phyloP scores from a whole-genome alignment of 2,888 invertebrate genomes.

The Xestia ashworthii region DNA sequence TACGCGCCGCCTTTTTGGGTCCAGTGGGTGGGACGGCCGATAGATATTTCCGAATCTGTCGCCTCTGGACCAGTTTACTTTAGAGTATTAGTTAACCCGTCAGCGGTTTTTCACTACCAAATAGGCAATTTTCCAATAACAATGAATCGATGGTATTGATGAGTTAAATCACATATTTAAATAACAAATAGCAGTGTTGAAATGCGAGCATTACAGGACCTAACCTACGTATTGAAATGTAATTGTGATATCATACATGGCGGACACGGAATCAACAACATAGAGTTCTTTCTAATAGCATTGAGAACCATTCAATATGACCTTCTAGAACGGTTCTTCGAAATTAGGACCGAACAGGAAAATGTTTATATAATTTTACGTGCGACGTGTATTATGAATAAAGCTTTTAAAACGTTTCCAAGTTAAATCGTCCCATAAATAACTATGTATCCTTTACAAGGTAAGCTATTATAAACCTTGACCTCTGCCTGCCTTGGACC shows the following conservation, averaged over 20 bases:
- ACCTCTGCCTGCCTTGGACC: constrained; percentile 73
- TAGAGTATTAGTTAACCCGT: not conserved
- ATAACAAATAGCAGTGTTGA: constrained; percentile 15
- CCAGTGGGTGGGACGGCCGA: no score
- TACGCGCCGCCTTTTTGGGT: no score
- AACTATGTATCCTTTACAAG: constrained; percentile 64
- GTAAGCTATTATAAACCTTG: constrained; percentile 70
- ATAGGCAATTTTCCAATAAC: not conserved
- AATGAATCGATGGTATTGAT: not conserved
- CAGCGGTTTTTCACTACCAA: not conserved
- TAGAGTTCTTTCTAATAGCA: constrained; percentile 61
- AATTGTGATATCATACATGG: constrained; percentile 53
- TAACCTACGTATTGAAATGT: constrained; percentile 29
- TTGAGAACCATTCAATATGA: constrained; percentile 59
- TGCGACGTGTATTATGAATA: constrained; percentile 33
- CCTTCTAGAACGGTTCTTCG: constrained; percentile 72
- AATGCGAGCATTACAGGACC: constrained; percentile 23
- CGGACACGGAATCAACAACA: constrained; percentile 49
- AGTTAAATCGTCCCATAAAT: constrained; percentile 64
- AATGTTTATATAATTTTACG: constrained; percentile 48
- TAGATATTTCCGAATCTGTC: not conserved
- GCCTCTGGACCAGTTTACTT: not conserved
- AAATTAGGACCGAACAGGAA: constrained; percentile 69
- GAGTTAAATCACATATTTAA: constrained; percentile 3
- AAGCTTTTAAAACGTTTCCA: constrained; percentile 33